Base-by-base conservation (phyloP, 2,113 vertebrate species). In the Colistium nudipinnis region DNA sequence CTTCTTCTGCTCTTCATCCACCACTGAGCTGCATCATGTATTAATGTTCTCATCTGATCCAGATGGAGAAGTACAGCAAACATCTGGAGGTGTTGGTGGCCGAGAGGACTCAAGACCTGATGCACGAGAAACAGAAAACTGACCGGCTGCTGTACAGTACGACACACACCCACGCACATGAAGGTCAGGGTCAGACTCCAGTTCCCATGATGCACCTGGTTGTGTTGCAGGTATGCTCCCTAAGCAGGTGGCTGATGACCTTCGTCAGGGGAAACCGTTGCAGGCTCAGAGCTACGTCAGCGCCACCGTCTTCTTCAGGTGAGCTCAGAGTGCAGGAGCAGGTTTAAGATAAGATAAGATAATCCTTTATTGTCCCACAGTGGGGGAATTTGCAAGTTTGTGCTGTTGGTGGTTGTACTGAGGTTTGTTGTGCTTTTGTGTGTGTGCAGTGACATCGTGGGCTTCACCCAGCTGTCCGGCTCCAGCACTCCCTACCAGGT, bases 1-100 rank as follows among this genome's bases (percentile, higher is more conserved):
- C 17, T 19, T 1, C 11, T 39, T n/a, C n/a, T n/a, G n/a, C n/a
- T n/a, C n/a, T n/a, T n/a, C n/a, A n/a, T n/a, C n/a, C n/a, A n/a
- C n/a, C n/a, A n/a, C n/a, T n/a, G 16, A 39, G 16, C 13, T 39
- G 4, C 16, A 14, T 22, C 19, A 11, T 4, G 4, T 45, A 48
- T 25, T 6, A 51, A 28, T 12, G 47, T 30, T 4, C 7, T 17
- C 3, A 2, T 43, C 0, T 30, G 33, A 83, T 65, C 27, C 89
- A 96, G 94, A 95, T 96, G 94, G 94, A 97, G 91, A 97, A 95
- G 74, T 95, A 96, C 54, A 96, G 94, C 47, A 95, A 96, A 87
- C 95, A 98, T 57, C 88, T 97, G 90, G 94, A 97, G 89, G 92
- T 91, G 19, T 17, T 97, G 62, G 93, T 94, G 54, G 89, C 94